A percentile compares a stretch with the other conserved stretches of the same genome.
phyloP scores from a whole-genome alignment of 2,113 vertebrate species.

The Loxodonta africana region DNA sequence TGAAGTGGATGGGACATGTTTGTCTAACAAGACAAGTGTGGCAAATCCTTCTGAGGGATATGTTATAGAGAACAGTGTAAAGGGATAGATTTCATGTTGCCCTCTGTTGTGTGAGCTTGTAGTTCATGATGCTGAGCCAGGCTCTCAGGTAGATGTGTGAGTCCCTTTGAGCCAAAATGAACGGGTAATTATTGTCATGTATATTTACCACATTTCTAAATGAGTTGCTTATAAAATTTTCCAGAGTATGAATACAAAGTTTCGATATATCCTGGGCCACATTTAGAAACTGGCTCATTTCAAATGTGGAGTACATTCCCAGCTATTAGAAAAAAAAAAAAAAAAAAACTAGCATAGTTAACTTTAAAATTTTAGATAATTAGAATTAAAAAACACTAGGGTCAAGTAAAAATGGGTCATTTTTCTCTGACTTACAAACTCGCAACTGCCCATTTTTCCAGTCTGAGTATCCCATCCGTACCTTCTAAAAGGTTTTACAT shows the following conservation, averaged over 20 bases:
- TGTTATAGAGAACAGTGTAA: background rate
- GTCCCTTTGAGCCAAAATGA: background rate
- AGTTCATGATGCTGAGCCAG: background rate
- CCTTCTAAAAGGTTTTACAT: background rate
- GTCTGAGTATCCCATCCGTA: background rate
- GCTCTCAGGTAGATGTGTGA: background rate
- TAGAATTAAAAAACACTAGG: background rate
- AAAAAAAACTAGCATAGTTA: background rate
- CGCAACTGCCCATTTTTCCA: background rate
- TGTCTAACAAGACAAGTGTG: background rate
- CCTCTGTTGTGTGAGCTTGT: background rate
- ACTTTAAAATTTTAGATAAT: constrained; percentile 46
- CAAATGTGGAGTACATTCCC: background rate
- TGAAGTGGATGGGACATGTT: background rate
- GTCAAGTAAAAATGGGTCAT: background rate
- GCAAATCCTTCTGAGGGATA: background rate
- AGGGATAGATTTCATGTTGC: background rate
- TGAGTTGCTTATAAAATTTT: background rate
- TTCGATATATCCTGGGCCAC: background rate
- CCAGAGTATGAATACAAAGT: background rate
- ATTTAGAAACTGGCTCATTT: constrained; percentile 50
- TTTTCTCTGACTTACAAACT: constrained; percentile 9
- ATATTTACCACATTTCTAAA: background rate
- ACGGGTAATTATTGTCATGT: background rate
- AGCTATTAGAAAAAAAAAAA: background rate